phyloP scores from a whole-genome alignment of 1,140 invertebrate species.

The Drosophila virilis region DNA sequence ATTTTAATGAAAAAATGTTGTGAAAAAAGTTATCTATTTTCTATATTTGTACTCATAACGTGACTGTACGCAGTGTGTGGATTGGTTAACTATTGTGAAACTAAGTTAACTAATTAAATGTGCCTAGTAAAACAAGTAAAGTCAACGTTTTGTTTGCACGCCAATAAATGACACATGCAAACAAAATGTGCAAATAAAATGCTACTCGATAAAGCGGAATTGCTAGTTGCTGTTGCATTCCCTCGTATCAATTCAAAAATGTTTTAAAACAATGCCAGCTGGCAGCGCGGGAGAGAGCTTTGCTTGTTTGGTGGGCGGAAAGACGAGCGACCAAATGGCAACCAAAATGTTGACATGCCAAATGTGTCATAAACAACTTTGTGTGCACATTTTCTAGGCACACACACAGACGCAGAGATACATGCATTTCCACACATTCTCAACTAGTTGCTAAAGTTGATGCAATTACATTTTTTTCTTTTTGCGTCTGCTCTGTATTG shows the following conservation, averaged over 20 bases:
- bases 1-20: too few relatives aligned
- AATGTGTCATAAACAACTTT: conserved; percentile 57
- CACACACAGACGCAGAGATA: conserved; percentile 1
- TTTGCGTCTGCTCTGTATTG: background rate
- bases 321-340: conserved; percentile 6
- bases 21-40: background rate
- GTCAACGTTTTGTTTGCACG: conserved; percentile 38
- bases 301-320: background rate
- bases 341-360: conserved; percentile 53
- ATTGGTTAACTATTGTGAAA: conserved; percentile 25
- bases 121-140: conserved; percentile 31
- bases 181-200: conserved; percentile 35
- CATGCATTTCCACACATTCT: background rate
- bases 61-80: too few relatives aligned
- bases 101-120: conserved; percentile 35
- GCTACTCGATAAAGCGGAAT: conserved; percentile 23
- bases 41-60: too few relatives aligned
- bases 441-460: conserved; percentile 37
- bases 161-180: conserved; percentile 43
- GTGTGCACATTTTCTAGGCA: conserved; percentile 28
- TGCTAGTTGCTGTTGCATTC: background rate
- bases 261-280: conserved; percentile 39
- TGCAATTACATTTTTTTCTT: conserved; percentile 46
- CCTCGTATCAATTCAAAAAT: conserved; percentile 30
- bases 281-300: background rate